Evolutionary conservation across 2,888 invertebrate species (phyloP), one percentile per base, ranked within the genome.

Genomic region (Harpalus rufipes): DNA sequence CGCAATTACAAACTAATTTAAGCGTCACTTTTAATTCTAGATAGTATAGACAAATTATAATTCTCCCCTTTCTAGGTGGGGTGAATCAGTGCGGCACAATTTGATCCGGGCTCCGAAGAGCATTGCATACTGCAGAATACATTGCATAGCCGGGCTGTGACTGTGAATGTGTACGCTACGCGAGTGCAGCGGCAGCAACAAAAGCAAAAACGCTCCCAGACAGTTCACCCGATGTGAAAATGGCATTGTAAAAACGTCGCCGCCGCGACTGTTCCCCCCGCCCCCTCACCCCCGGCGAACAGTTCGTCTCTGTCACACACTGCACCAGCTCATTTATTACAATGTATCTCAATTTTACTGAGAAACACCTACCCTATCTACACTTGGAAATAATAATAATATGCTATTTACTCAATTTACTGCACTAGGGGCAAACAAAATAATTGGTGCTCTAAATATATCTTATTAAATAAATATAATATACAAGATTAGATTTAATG

Each of bases 211-310:
- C 79, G 61, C 41, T 79, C 41, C 59, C 79, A 79, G 79, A 79
- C 79, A 61, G 79, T 79, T 59, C 59, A 41, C 59, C 79, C 82
- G 58, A 82, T 68, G 82, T 82, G 82, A 82, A 82, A 82, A 82
- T 82, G 82, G 58, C 82, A 82, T 65, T 65, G 82, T 82, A 82
- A 82, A 82, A 82, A 82, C 82, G 65, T 79, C 59, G 79, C 63
- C 72, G 72, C 72, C 72, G 72, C 72, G 72, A 74, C 72, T 74
- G 72, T 18, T 12, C 16, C 44, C 18, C 72, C 44, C 16, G 7
- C 6, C 16, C 44, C 10, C 44, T 3, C 39, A 68, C 14, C 72
- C 72, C 44, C 18, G 41, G 68, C 68, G 68, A 63, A 25, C 65
- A 25, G 68, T 68, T 68, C 68, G 10, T 68, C 72, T 74, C 72